Evolutionary conservation across 2,797 vertebrate genomes (phyloP).

Genomic region (Smutsia gigantea): DNA sequence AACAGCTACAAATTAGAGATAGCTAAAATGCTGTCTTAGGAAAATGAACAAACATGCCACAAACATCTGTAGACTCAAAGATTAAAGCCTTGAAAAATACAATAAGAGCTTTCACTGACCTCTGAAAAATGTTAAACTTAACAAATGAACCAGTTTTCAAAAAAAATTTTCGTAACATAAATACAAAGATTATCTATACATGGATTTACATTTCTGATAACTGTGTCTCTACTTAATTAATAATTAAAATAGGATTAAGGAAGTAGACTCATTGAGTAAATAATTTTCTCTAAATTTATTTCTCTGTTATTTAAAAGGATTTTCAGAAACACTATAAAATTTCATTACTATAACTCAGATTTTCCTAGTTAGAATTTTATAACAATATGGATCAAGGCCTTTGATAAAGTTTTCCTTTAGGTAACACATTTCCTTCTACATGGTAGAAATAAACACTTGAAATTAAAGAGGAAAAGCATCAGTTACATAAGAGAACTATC

Average conservation of each 20-base stretch:
- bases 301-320: slow-evolving; percentile 26
- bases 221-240: background rate
- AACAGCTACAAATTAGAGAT: slow-evolving; percentile 10
- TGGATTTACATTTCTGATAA: slow-evolving; percentile 38
- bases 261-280: background rate
- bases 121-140: slow-evolving; percentile 29
- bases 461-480: slow-evolving; percentile 31
- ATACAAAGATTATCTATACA: background rate
- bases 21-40: background rate
- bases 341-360: slow-evolving; percentile 26
- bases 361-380: slow-evolving; percentile 51
- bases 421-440: slow-evolving; percentile 30
- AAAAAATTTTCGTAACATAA: background rate
- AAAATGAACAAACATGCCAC: slow-evolving; percentile 14
- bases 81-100: slow-evolving; percentile 38
- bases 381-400: background rate
- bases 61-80: background rate
- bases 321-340: slow-evolving; percentile 26
- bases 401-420: slow-evolving; percentile 5
- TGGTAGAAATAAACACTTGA: slow-evolving; percentile 47
- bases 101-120: slow-evolving; percentile 34
- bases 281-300: slow-evolving; percentile 26
- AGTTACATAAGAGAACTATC: slow-evolving; percentile 32
- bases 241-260: slow-evolving; percentile 18
- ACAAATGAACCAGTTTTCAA: background rate